Conservation (phyloP, 2,797 vertebrate genomes). For the Eulemur coronatus region DNA sequence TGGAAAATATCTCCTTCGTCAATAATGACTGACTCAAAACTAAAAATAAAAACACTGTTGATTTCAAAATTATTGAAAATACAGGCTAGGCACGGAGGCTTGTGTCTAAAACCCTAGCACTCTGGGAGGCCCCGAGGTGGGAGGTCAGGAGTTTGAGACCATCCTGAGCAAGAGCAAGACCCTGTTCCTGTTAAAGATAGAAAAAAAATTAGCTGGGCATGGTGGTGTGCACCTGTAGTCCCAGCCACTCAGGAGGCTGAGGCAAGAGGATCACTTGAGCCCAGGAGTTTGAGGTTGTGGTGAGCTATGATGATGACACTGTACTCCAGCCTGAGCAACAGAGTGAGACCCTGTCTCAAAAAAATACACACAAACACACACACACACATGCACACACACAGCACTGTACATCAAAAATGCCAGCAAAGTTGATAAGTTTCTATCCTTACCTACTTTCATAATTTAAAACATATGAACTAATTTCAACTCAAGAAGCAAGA, state of each 20-base stretch:
- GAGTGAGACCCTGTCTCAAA: neutral
- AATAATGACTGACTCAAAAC: neutral
- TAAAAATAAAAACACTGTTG: neutral
- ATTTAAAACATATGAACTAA: constrained; percentile 16
- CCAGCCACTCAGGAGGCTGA: neutral
- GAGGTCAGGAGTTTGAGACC: neutral
- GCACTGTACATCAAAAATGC: neutral
- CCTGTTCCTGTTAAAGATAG: neutral
- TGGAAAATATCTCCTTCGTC: neutral
- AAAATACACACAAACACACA: neutral
- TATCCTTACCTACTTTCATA: neutral
- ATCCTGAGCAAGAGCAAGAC: neutral
- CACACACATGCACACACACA: too few relatives aligned
- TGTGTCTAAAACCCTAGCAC: neutral
- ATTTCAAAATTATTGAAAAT: constrained; percentile 4
- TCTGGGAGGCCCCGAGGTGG: neutral
- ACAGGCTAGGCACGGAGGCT: neutral
- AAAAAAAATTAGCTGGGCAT: neutral
- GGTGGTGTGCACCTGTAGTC: neutral
- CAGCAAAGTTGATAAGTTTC: neutral
- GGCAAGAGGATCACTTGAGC: neutral
- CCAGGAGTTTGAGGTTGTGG: neutral
- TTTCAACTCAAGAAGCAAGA: constrained; percentile 4
- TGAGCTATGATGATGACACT: neutral
- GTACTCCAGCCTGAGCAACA: neutral